Conservation (phyloP, 2,888 invertebrate genomes). For the Taenaris catops region DNA sequence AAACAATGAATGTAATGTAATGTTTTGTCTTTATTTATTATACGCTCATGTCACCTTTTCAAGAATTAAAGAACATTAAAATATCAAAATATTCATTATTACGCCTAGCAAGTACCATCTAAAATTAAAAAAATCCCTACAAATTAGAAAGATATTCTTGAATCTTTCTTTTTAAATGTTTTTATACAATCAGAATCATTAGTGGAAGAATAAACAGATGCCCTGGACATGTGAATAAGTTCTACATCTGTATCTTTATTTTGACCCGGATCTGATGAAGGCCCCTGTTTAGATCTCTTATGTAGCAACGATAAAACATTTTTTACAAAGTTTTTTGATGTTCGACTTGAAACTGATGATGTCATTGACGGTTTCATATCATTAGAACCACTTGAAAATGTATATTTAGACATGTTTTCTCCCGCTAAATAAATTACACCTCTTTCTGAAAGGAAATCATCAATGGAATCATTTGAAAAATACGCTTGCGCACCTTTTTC, state of each 20-base stretch:
- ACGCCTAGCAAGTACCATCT: constrained; percentile 26
- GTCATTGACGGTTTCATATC: constrained; percentile 29
- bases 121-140: constrained; percentile 23
- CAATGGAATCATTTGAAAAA: constrained; percentile 60
- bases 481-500: constrained; percentile 52
- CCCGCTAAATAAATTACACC: constrained; percentile 42
- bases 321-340: constrained; percentile 53
- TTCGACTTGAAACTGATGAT: constrained; percentile 40
- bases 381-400: constrained; percentile 37
- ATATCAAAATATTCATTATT: constrained; percentile 22
- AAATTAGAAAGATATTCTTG: constrained; percentile 48
- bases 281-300: constrained; percentile 36
- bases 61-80: neutral
- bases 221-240: constrained; percentile 52
- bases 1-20: too few species aligned
- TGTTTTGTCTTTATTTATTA: neutral
- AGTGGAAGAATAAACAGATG: constrained; percentile 46
- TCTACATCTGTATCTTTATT: constrained; percentile 41
- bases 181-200: constrained; percentile 39
- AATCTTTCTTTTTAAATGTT: constrained; percentile 35
- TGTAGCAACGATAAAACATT: constrained; percentile 43
- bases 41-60: neutral
- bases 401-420: constrained; percentile 48
- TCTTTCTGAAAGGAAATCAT: constrained; percentile 55
- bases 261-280: constrained; percentile 52